A percentile compares a stretch with the other conserved stretches of the same genome.
Evolutionary conservation across 2,888 invertebrate genomes (phyloP).

Genomic region (Bibio marci): DNA sequence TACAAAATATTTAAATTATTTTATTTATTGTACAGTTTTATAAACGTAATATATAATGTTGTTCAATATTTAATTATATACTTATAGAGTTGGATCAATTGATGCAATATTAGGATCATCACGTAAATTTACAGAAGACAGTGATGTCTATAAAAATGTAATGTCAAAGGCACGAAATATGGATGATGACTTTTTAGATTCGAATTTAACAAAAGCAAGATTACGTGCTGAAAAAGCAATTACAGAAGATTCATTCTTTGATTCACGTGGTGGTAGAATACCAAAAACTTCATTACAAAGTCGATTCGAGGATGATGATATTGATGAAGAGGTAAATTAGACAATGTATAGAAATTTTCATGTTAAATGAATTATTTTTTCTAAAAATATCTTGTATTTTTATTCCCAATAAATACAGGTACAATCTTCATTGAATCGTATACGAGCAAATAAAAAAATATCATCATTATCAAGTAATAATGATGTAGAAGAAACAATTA

Average conservation of each 20-base stretch:
- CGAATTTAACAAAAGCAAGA: constrained; percentile 32
- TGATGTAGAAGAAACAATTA: constrained; percentile 41
- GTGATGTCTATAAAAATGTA: no score
- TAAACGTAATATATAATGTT: background rate
- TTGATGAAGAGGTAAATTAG: constrained; percentile 33
- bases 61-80: no score
- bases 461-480: constrained; percentile 17
- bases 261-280: constrained; percentile 41
- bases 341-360: background rate
- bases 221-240: constrained; percentile 32
- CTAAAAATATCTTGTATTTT: no score
- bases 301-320: constrained; percentile 30
- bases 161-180: background rate
- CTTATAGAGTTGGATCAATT: no score
- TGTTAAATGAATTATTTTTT: background rate
- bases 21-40: no score
- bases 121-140: no score
- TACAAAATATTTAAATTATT: no score
- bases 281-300: constrained; percentile 31
- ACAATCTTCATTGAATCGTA: constrained; percentile 38
- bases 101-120: background rate
- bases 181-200: constrained; percentile 17
- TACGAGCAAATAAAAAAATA: constrained; percentile 35
- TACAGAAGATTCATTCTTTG: constrained; percentile 41
- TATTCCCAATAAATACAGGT: no score